Evolutionary conservation across 2,888 invertebrate genomes (phyloP).

Genomic region (Eilema caniola): DNA sequence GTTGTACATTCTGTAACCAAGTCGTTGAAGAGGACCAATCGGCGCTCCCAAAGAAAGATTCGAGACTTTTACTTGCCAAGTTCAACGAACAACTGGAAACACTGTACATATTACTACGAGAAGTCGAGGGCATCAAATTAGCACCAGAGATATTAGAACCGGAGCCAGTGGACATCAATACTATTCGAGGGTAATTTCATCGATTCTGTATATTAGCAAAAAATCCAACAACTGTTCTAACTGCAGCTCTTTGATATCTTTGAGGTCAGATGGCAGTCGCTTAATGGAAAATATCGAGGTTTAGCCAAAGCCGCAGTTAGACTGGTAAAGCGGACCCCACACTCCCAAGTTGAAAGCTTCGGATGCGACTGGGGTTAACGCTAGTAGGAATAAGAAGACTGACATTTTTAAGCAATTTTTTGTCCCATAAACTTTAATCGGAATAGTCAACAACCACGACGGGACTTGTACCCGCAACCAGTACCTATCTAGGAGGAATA

Average conservation of each 20-base stretch:
- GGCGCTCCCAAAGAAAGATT: constrained; percentile 97
- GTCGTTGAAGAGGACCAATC: constrained; percentile 98
- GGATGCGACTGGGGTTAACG: too few relatives aligned
- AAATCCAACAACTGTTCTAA: too few relatives aligned
- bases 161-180: constrained; percentile 96
- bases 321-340: too few relatives aligned
- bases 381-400: too few relatives aligned
- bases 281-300: too few relatives aligned
- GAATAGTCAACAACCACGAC: background rate
- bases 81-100: constrained; percentile 98
- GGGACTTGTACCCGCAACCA: too few relatives aligned
- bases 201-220: constrained; percentile 12
- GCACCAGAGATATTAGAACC: constrained; percentile 98
- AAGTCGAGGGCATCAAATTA: constrained; percentile 97
- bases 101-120: constrained; percentile 94
- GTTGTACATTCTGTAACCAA: constrained; percentile 95
- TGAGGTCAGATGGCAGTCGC: too few relatives aligned
- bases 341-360: too few relatives aligned
- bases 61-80: constrained; percentile 94
- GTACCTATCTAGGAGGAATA: too few relatives aligned
- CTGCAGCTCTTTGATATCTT: too few relatives aligned
- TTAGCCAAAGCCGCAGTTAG: too few relatives aligned
- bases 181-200: constrained; percentile 89
- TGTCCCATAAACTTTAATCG: background rate
- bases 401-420: too few relatives aligned